These are phyloP conservation scores for Gymnocephalus cernua DNA, from an alignment of 2,113 vertebrate genomes.

Conservation along the genomic window DNA sequence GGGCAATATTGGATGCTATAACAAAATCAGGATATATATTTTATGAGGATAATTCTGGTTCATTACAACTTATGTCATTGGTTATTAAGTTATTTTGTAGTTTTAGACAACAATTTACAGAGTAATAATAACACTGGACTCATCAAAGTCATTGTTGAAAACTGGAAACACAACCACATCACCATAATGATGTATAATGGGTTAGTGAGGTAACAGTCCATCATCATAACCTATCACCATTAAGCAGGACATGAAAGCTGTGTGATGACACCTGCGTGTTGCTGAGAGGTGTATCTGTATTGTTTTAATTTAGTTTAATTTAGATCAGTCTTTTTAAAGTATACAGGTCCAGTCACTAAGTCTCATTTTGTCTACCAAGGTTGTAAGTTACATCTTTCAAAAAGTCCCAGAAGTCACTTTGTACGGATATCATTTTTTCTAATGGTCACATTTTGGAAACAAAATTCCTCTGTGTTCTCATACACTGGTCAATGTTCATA, in stretches of 20 bases:
- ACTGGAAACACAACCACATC: not conserved
- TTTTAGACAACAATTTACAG: not conserved
- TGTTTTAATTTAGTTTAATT: not conserved
- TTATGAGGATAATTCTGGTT: not conserved
- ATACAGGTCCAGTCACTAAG: not conserved
- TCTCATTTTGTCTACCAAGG: not conserved
- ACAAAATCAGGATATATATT: not conserved
- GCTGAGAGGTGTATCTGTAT: not conserved
- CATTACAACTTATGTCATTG: not conserved
- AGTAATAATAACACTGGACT: not conserved
- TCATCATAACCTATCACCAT: not conserved
- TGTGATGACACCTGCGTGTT: not conserved
- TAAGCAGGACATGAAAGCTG: not conserved
- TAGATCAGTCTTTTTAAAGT: conserved; percentile 9
- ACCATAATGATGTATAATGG: not conserved
- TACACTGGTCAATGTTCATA: not conserved
- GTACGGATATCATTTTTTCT: not conserved
- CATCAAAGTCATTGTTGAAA: not conserved
- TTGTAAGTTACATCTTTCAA: not conserved
- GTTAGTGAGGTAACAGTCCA: not conserved
- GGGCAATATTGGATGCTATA: not conserved
- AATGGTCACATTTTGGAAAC: not conserved
- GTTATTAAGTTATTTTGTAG: too few species aligned
- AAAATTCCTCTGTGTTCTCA: not conserved
- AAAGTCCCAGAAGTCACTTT: not conserved